Conservation (phyloP, 2,888 invertebrate species). For the Philhelius pedissequus region DNA sequence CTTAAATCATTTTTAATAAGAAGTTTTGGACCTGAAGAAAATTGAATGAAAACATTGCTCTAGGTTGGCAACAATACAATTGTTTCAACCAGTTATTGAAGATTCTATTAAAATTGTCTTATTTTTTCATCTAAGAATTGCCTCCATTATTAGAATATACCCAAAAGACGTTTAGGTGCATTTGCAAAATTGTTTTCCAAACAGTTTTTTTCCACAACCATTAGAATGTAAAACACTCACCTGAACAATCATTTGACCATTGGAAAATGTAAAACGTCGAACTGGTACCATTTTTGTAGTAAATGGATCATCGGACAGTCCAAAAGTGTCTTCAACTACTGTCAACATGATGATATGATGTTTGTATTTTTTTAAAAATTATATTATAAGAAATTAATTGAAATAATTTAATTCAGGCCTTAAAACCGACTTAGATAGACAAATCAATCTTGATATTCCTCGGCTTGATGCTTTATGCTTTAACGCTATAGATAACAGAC, state of each 20-base stretch:
- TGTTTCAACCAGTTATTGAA: no score
- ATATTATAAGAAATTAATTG: background rate
- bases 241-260: conserved; percentile 73
- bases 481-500: background rate
- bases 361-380: background rate
- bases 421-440: background rate
- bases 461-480: background rate
- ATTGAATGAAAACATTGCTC: no score
- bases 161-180: no score
- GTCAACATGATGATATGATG: conserved; percentile 71
- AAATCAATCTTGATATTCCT: background rate
- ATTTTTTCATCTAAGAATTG: no score
- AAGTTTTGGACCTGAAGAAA: no score
- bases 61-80: no score
- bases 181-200: no score
- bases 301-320: conserved; percentile 74
- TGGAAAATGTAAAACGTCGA: conserved; percentile 74
- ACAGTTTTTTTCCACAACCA: no score
- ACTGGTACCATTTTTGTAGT: conserved; percentile 72
- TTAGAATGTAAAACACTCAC: no score
- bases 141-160: no score
- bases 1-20: no score
- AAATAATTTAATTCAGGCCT: background rate
- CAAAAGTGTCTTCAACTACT: conserved; percentile 76
- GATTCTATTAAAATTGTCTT: no score